These are phyloP conservation scores for Lycodopsis pacificus DNA, from an alignment of 2,797 vertebrate genomes.

Conservation along the genomic window DNA sequence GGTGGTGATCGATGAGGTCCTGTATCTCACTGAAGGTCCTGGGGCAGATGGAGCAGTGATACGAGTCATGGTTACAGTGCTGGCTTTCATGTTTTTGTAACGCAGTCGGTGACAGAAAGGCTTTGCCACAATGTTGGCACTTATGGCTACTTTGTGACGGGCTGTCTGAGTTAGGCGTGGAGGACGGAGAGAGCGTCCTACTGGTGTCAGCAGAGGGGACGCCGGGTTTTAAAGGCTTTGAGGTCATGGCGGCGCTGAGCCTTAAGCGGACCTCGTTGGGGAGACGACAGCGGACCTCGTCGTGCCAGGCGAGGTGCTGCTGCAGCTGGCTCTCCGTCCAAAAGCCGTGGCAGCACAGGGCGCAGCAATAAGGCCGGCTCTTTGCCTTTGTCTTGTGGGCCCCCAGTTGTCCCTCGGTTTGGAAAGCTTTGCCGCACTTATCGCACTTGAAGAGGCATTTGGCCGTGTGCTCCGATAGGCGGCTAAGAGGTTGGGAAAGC, in stretches of 20 bases:
- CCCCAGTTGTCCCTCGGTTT: conserved; percentile 77
- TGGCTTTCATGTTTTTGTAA: conserved; percentile 74
- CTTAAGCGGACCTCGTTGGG: conserved; percentile 84
- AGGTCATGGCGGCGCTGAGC: conserved; percentile 72
- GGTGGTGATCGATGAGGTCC: conserved; percentile 82
- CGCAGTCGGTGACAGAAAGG: conserved; percentile 74
- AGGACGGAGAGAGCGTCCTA: conserved; percentile 36
- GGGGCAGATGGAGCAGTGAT: conserved; percentile 79
- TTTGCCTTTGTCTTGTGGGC: conserved; percentile 77
- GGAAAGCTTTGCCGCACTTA: conserved; percentile 87
- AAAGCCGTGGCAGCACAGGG: conserved; percentile 85
- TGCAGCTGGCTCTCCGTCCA: conserved; percentile 86
- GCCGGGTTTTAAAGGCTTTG: conserved; percentile 54
- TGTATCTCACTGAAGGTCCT: conserved; percentile 76
- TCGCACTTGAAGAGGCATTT: conserved; percentile 85
- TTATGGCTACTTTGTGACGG: conserved; percentile 70
- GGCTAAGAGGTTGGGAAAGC: conserved; percentile 24
- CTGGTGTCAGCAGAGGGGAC: conserved; percentile 25
- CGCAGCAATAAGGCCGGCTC: conserved; percentile 80
- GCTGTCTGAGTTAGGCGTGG: conserved; percentile 11
- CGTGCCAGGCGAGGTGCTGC: conserved; percentile 87
- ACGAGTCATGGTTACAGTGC: conserved; percentile 67
- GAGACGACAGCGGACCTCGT: conserved; percentile 84
- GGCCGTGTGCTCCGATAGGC: conserved; percentile 51
- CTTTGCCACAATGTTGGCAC: conserved; percentile 80